These are phyloP conservation scores for Tetramorium bicarinatum DNA, from an alignment of 2,888 invertebrate species.

Conservation along the genomic window DNA sequence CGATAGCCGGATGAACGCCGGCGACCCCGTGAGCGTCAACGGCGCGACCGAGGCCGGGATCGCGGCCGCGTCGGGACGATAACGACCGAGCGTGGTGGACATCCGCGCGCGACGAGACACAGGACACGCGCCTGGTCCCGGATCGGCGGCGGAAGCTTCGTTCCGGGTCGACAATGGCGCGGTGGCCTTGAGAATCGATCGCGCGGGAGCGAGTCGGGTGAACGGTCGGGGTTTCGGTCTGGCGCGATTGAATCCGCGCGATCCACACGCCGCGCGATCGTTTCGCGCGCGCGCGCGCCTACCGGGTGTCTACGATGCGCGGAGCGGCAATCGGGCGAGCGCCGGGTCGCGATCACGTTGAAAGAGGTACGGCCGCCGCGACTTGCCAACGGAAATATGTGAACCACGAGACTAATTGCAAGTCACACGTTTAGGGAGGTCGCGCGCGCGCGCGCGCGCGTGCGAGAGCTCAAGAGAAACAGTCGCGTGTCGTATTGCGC, in stretches of 20 bases:
- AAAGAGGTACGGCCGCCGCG: background rate
- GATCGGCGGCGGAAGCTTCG: conserved; percentile 59
- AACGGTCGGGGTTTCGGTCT: conserved; percentile 35
- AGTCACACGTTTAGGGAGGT: background rate
- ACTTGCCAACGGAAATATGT: conserved; percentile 10
- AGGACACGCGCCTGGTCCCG: conserved; percentile 47
- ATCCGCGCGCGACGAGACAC: background rate
- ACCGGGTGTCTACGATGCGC: conserved; percentile 70
- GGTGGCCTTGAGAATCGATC: conserved; percentile 70
- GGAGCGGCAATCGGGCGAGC: background rate
- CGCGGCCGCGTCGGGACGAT: conserved; percentile 28
- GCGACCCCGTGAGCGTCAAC: conserved; percentile 60
- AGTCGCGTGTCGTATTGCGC: conserved; percentile 10
- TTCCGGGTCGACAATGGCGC: conserved; percentile 71
- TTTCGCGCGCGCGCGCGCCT: conserved; percentile 4
- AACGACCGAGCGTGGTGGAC: background rate
- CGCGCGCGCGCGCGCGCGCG: background rate
- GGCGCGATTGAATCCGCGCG: conserved; percentile 40
- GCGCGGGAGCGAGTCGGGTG: conserved; percentile 50
- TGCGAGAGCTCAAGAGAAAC: background rate
- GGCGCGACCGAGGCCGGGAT: background rate
- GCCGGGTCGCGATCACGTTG: background rate
- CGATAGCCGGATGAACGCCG: conserved; percentile 71
- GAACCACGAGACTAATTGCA: background rate
- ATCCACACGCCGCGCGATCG: conserved; percentile 23